phyloP scores from a whole-genome alignment of 2,113 vertebrate genomes.

The Larimichthys polyactis region DNA sequence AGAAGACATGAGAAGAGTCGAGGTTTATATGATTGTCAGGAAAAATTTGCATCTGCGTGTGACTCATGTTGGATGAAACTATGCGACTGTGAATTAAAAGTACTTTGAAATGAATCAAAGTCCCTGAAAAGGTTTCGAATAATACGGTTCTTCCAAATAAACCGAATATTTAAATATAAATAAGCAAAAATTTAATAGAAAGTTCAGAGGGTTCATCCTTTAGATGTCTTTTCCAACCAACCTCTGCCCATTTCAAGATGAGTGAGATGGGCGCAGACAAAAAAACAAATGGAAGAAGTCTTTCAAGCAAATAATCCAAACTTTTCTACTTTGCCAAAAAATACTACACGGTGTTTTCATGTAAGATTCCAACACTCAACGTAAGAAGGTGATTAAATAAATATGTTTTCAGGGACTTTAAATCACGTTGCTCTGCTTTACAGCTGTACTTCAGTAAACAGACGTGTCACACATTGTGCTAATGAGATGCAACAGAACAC shows the following conservation, averaged over 20 bases:
- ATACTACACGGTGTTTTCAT: not conserved
- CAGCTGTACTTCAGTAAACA: constrained; percentile 33
- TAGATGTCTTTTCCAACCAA: not conserved
- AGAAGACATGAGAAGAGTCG: constrained; percentile 19
- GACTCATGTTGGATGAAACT: not conserved
- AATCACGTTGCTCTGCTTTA: constrained; percentile 18
- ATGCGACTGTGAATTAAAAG: not conserved
- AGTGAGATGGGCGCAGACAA: not conserved
- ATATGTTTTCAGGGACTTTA: constrained; percentile 41
- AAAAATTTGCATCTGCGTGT: not conserved
- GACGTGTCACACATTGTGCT: constrained; percentile 7
- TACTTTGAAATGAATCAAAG: not conserved
- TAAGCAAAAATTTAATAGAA: not conserved
- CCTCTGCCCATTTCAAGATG: constrained; percentile 12
- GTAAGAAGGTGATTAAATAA: constrained; percentile 31
- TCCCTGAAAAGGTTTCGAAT: not conserved
- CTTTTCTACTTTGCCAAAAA: constrained; percentile 7
- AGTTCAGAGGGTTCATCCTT: not conserved
- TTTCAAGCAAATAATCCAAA: constrained; percentile 12
- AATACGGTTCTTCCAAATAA: not conserved
- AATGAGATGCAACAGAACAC: constrained; percentile 1
- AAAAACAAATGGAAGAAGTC: constrained; percentile 30
- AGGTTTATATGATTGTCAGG: not conserved
- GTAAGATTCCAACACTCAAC: not conserved
- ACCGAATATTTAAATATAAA: constrained; percentile 25